These are phyloP conservation scores for Parauchenoglanis ngamensis DNA, from an alignment of 2,797 vertebrate genomes.

Conservation along the genomic window DNA sequence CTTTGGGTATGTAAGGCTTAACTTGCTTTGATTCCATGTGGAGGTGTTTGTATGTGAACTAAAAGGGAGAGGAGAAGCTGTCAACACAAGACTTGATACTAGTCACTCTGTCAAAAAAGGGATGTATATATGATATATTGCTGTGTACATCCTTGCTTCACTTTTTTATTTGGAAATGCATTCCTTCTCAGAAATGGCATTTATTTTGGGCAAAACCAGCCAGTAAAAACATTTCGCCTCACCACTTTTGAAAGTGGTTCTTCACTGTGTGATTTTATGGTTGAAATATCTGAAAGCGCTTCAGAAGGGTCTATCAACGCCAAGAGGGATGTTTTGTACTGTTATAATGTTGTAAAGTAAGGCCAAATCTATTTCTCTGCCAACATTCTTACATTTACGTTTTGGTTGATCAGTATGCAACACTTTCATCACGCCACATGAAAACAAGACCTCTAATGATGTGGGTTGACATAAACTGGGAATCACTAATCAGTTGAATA, in stretches of 20 bases:
- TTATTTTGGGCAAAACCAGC: conserved; percentile 16
- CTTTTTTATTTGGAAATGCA: conserved; percentile 23
- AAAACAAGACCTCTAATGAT: conserved; percentile 19
- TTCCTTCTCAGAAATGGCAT: conserved; percentile 19
- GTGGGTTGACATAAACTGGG: conserved; percentile 20
- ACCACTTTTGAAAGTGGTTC: conserved; percentile 4
- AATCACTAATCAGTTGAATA: conserved; percentile 16
- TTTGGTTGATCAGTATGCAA: conserved; percentile 40
- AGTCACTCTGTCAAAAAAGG: not conserved
- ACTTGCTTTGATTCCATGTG: conserved; percentile 24
- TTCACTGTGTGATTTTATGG: conserved; percentile 24
- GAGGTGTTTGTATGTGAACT: conserved; percentile 34
- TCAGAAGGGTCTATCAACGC: conserved; percentile 21
- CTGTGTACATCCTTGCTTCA: conserved; percentile 15
- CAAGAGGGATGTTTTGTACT: conserved; percentile 9
- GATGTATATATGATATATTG: conserved; percentile 9
- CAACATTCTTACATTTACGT: conserved; percentile 26
- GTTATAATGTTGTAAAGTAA: not conserved
- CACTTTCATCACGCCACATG: conserved; percentile 18
- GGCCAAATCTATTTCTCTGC: conserved; percentile 28
- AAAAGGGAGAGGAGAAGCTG: conserved; percentile 28
- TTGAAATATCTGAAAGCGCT: conserved; percentile 11
- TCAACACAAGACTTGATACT: conserved; percentile 25
- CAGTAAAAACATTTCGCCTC: conserved; percentile 29
- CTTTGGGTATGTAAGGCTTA: conserved; percentile 10